phyloP scores from a whole-genome alignment of 2,113 vertebrate species.

The Leptobrachium ailaonicum region DNA sequence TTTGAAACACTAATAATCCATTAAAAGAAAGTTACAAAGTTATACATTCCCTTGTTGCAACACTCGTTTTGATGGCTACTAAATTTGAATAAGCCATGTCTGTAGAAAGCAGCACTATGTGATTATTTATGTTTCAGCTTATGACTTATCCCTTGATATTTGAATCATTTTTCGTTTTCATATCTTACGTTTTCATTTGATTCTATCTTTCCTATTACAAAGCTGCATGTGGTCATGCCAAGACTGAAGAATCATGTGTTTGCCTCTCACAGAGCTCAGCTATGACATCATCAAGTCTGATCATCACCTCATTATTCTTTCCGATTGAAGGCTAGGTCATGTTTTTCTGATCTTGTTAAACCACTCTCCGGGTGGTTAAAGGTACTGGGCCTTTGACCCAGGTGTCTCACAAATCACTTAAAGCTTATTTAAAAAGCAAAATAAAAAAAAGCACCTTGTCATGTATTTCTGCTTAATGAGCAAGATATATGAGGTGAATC shows the following conservation, averaged over 20 bases:
- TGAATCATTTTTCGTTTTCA: constrained; percentile 18
- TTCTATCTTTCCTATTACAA: constrained; percentile 14
- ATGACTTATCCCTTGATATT: not conserved
- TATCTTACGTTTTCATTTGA: constrained; percentile 1
- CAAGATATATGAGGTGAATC: constrained; percentile 44
- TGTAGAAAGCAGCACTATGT: not conserved
- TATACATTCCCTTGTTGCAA: no score
- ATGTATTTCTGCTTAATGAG: constrained; percentile 41
- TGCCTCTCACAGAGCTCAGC: constrained; percentile 21
- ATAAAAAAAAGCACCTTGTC: constrained; percentile 36
- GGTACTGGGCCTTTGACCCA: constrained; percentile 33
- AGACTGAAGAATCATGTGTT: constrained; percentile 35
- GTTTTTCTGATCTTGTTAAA: constrained; percentile 49
- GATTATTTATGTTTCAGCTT: not conserved
- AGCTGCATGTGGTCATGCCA: constrained; percentile 27
- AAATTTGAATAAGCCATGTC: not conserved
- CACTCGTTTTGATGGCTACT: not conserved
- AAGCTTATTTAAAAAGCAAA: constrained; percentile 39
- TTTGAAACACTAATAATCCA: not conserved
- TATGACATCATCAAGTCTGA: constrained; percentile 42
- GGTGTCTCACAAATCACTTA: constrained; percentile 44
- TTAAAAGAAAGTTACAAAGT: not conserved
- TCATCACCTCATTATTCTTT: constrained; percentile 46
- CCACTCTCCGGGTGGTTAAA: constrained; percentile 41
- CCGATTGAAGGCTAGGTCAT: constrained; percentile 14